Base-by-base conservation (phyloP, 2,113 vertebrate species). In the Petromus typicus region DNA sequence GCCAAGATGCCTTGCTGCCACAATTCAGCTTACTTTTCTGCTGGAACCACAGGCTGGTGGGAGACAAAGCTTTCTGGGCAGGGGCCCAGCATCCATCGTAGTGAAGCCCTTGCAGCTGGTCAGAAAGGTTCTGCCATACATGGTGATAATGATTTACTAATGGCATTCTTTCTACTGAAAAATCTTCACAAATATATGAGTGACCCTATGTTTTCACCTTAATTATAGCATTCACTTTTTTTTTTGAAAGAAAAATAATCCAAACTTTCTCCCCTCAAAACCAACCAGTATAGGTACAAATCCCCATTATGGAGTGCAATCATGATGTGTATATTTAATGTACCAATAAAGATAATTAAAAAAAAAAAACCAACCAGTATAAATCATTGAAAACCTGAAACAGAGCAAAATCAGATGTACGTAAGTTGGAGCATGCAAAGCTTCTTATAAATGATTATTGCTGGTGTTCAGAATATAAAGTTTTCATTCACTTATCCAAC, bases 1-100 rank as follows among this genome's bases (percentile, higher is more conserved):
- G 90, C 88, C 86, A 90, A 95, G 23, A 78, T 20, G 48, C 76
- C 94, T 82, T 43, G 61, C 45, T 67, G 64, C 37, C 66, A 79
- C 43, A 61, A 57, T 54, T 84, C 32, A 76, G 69, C 32, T 90
- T 78, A 20, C 32, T 95, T 45, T 27, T 51, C 23, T 57, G 34
- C 18, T 73, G 89, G 89, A 17, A 56, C 5, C 14, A 2, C 16
- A 81, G 59, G 69, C 13, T 32, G 7, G 7, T 37, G 67, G 25
- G 32, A 54, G 7, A 45, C 25, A 75, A 87, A 87, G 51, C n/a
- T 9, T 75, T 30, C 13, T 32, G 71, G n/a, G 61, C 4, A 80
- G 63, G 32, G 40, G 40, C 6, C 48, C 56, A 71, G 57, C 14
- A 48, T 1, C 23, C 11, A 54, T 1, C 23, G 43, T 63, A 20